These are phyloP conservation scores for Ophioninae sp. DNA, from an alignment of 2,888 invertebrate species.

Conservation along the genomic window DNA sequence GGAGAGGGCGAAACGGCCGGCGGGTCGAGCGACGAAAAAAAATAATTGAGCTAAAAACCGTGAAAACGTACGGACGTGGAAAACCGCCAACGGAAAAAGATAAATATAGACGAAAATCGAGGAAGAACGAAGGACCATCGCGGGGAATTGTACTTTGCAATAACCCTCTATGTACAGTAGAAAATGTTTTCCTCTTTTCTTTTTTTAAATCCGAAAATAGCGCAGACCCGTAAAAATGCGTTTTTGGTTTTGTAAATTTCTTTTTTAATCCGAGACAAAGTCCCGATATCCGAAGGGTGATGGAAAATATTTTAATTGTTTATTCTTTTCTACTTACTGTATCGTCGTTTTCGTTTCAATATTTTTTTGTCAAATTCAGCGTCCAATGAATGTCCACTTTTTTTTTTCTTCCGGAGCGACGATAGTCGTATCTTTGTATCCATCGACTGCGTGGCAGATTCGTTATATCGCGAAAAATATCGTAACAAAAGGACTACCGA, in stretches of 20 bases:
- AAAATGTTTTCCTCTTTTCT: conserved; percentile 50
- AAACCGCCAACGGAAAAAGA: not conserved
- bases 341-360: conserved; percentile 25
- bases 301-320: not conserved
- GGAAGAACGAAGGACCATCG: conserved; percentile 20
- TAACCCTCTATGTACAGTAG: conserved; percentile 61
- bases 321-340: conserved; percentile 39
- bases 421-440: not conserved
- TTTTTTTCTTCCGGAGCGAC: not conserved
- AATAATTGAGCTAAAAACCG: not conserved
- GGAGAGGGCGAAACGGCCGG: conserved; percentile 21
- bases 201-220: conserved; percentile 38
- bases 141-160: conserved; percentile 33
- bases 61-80: not conserved
- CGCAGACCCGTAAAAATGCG: conserved; percentile 37
- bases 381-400: not conserved
- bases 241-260: conserved; percentile 7
- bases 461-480: not conserved
- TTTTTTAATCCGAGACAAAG: conserved; percentile 41
- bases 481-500: not conserved
- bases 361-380: not conserved
- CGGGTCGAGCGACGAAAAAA: not conserved
- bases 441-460: not conserved
- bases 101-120: not conserved
- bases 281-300: conserved; percentile 37